These are phyloP conservation scores for Nannobrachium achirus DNA, from an alignment of 2,113 vertebrate species.

Conservation along the genomic window DNA sequence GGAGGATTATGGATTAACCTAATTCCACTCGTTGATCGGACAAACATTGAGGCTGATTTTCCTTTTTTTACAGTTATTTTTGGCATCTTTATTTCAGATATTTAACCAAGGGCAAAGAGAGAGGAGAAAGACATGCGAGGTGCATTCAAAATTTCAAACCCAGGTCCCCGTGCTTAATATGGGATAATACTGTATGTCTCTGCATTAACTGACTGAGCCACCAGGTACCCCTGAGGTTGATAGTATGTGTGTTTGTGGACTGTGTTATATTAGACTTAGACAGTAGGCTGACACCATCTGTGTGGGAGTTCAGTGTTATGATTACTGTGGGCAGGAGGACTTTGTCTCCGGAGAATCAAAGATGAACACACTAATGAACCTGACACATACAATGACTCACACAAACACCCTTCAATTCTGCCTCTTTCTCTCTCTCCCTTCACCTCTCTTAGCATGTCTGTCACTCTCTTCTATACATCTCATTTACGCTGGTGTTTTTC, in stretches of 20 bases:
- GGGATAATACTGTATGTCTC: background rate
- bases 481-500: background rate
- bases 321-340: background rate
- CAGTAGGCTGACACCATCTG: slow-evolving; percentile 11
- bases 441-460: background rate
- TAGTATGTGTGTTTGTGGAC: background rate
- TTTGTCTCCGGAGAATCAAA: background rate
- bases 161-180: too few relatives aligned
- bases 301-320: background rate
- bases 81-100: background rate
- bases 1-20: slow-evolving; percentile 13
- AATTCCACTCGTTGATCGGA: background rate
- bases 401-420: background rate
- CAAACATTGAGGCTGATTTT: background rate
- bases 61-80: background rate
- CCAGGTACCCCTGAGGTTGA: background rate
- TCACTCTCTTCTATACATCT: background rate
- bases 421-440: too few relatives aligned
- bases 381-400: background rate
- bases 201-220: background rate
- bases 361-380: background rate
- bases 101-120: too few relatives aligned
- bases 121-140: too few relatives aligned
- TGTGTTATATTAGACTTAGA: slow-evolving; percentile 22
- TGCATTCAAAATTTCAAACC: too few relatives aligned